Percentiles rank a stretch among this genome's conserved stretches.
Conservation (phyloP, 2,797 vertebrate species). For the Avahi laniger region DNA sequence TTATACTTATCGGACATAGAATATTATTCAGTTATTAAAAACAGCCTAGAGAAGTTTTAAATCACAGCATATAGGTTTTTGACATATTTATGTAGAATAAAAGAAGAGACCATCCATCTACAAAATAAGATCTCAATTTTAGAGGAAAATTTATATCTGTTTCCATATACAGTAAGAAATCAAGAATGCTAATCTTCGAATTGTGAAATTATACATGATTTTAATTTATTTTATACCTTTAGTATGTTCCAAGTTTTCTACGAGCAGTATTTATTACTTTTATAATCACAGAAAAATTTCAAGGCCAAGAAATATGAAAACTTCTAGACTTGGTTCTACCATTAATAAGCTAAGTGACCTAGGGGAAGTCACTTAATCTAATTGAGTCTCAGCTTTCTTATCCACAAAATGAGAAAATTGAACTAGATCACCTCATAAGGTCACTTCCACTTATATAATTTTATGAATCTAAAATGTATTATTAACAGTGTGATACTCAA, state of each 20-base stretch:
- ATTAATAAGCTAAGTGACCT: conserved; percentile 17
- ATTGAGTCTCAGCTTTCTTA: neutral
- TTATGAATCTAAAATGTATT: neutral
- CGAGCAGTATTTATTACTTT: neutral
- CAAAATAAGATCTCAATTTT: neutral
- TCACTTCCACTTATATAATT: neutral
- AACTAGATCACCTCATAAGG: neutral
- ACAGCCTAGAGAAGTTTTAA: neutral
- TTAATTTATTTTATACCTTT: conserved; percentile 11
- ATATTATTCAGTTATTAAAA: neutral
- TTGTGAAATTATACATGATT: neutral
- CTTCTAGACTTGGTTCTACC: neutral
- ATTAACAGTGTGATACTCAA: neutral
- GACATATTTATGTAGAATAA: neutral
- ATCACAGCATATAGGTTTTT: neutral
- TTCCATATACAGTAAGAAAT: neutral
- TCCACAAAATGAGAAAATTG: neutral
- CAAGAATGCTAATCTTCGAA: neutral
- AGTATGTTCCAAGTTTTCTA: neutral
- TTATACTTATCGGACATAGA: neutral
- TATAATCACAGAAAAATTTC: neutral
- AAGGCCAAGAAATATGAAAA: conserved; percentile 31
- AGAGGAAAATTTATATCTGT: neutral
- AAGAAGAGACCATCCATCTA: neutral
- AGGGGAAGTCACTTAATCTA: neutral